These are phyloP conservation scores for Larimichthys polyactis DNA, from an alignment of 2,113 vertebrate species.

Conservation along the genomic window DNA sequence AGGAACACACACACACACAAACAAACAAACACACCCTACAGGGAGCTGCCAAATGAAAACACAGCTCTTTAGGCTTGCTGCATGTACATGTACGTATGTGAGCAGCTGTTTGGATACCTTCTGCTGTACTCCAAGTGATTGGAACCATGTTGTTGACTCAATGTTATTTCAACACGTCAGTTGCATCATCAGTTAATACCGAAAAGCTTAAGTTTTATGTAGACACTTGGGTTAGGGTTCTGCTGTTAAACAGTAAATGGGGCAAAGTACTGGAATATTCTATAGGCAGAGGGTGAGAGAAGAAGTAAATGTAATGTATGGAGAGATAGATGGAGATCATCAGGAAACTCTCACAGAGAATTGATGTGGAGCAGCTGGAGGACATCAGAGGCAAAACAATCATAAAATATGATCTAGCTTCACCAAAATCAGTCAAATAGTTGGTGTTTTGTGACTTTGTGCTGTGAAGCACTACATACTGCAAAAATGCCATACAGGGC, in stretches of 20 bases:
- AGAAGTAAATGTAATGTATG: neutral
- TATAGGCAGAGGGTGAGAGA: neutral
- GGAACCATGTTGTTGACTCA: neutral
- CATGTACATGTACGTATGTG: neutral
- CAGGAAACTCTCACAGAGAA: too few relatives aligned
- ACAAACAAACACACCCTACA: neutral
- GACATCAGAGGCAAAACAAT: too few relatives aligned
- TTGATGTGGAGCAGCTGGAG: too few relatives aligned
- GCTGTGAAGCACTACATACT: too few relatives aligned
- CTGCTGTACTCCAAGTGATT: neutral
- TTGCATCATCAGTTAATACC: neutral
- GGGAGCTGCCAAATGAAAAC: slow-evolving; percentile 6
- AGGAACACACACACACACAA: neutral
- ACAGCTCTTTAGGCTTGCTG: neutral
- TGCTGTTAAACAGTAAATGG: neutral
- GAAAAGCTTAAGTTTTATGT: neutral
- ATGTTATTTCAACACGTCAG: neutral
- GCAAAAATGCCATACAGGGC: too few relatives aligned
- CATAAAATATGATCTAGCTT: too few relatives aligned
- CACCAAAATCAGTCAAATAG: too few relatives aligned
- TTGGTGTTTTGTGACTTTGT: too few relatives aligned
- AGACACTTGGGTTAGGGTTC: neutral
- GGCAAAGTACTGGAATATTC: neutral
- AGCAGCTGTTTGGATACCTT: neutral
- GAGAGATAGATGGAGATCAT: neutral